A percentile compares a stretch with the other conserved stretches of the same genome.
Conservation (phyloP, 2,113 vertebrate species). For the Channa maculata region DNA sequence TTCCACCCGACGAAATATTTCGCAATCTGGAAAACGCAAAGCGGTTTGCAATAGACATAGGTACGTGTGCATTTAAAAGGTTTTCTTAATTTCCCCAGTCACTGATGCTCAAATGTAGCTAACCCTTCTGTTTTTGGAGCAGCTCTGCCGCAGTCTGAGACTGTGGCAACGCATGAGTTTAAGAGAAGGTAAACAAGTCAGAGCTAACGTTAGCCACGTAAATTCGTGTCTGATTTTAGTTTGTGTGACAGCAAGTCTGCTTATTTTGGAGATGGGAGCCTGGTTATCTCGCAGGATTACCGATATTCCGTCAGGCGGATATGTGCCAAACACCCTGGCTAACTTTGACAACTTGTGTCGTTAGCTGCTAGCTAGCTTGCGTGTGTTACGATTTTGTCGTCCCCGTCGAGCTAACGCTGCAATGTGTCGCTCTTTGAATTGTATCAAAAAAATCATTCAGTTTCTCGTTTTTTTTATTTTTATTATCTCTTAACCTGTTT, state of each 20-base stretch:
- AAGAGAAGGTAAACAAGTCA: conserved; percentile 37
- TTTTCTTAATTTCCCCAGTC: not conserved
- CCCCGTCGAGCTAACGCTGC: not conserved
- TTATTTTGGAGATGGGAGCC: not conserved
- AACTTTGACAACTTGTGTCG: conserved; percentile 26
- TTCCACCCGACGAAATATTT: conserved; percentile 95
- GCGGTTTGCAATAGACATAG: conserved; percentile 97
- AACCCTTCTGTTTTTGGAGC: conserved; percentile 10
- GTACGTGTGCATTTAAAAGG: conserved; percentile 70
- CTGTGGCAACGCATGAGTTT: conserved; percentile 42
- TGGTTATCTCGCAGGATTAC: no score
- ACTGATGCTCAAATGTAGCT: conserved; percentile 22
- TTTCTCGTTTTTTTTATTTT: not conserved
- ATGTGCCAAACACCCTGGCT: not conserved
- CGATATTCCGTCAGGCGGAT: not conserved
- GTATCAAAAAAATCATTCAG: no score
- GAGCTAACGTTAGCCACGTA: conserved; percentile 4
- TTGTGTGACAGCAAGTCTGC: not conserved
- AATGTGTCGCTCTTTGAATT: not conserved
- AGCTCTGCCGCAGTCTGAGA: conserved; percentile 30
- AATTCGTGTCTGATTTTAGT: not conserved
- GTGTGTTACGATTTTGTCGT: not conserved
- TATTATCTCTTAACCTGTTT: not conserved
- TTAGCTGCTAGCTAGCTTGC: conserved; percentile 45
- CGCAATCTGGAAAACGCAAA: conserved; percentile 97